These are phyloP conservation scores for Pipra filicauda DNA, from an alignment of 2,113 vertebrate genomes.

Conservation along the genomic window DNA sequence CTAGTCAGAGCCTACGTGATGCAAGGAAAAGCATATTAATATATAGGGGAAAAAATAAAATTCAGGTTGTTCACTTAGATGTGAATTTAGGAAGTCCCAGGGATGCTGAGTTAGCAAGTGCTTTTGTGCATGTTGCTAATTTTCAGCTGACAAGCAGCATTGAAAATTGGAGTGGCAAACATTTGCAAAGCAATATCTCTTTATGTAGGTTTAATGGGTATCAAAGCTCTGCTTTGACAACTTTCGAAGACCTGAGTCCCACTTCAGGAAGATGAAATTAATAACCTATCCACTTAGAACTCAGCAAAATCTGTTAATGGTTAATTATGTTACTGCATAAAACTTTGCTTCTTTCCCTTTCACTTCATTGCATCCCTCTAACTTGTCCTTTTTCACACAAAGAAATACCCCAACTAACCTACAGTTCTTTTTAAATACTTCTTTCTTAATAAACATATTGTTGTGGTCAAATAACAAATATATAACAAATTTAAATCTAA, in stretches of 20 bases:
- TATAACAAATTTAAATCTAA: neutral
- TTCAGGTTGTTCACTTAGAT: neutral
- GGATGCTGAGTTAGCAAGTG: neutral
- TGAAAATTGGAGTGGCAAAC: slow-evolving; percentile 15
- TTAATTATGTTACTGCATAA: neutral
- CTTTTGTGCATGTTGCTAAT: neutral
- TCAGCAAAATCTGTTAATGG: neutral
- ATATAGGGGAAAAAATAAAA: neutral
- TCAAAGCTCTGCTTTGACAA: neutral
- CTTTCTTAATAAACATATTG: neutral
- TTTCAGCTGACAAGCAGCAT: slow-evolving; percentile 27
- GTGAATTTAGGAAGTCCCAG: neutral
- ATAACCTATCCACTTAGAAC: neutral
- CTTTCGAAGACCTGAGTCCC: neutral
- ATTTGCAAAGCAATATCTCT: neutral
- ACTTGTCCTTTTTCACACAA: neutral
- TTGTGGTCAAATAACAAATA: neutral
- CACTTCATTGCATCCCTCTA: neutral
- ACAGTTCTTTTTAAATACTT: neutral
- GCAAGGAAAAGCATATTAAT: neutral
- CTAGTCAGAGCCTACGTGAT: neutral
- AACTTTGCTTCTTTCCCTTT: neutral
- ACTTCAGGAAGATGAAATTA: neutral
- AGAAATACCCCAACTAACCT: neutral
- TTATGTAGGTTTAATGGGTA: neutral